Percentiles rank a stretch among this genome's conserved stretches.
Evolutionary conservation across 1,140 invertebrate genomes (phyloP).

Genomic region (Drosophila hydei): DNA sequence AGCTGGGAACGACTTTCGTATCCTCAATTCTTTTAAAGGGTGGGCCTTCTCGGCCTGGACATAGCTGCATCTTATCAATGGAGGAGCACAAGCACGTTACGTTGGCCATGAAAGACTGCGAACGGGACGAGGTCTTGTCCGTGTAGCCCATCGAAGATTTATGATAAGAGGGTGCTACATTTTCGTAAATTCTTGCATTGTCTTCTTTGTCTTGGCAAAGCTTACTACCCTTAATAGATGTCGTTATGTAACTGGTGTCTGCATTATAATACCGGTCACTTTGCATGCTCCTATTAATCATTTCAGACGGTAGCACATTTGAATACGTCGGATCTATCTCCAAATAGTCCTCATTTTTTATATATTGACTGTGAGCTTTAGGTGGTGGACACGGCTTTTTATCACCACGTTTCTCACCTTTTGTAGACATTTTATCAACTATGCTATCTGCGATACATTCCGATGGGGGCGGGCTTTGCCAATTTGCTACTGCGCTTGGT

Average conservation of each 20-base stretch:
- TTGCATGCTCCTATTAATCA: not conserved
- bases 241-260: not conserved
- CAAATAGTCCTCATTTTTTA: too few species aligned
- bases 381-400: too few species aligned
- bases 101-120: slow-evolving; percentile 55
- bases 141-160: slow-evolving; percentile 38
- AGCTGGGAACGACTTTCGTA: not conserved
- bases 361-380: too few species aligned
- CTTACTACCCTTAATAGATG: not conserved
- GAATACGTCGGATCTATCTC: too few species aligned
- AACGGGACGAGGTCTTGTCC: slow-evolving; percentile 47
- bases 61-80: slow-evolving; percentile 3
- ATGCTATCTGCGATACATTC: too few species aligned
- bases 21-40: slow-evolving; percentile 41
- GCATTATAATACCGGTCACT: slow-evolving; percentile 2
- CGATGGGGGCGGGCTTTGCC: too few species aligned
- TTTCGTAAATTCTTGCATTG: not conserved
- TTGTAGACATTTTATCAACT: too few species aligned
- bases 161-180: not conserved
- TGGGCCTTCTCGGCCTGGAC: not conserved
- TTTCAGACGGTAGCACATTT: too few species aligned
- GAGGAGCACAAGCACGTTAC: slow-evolving; percentile 55
- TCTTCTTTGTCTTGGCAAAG: not conserved
- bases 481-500: too few species aligned
- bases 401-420: too few species aligned